Conservation (phyloP, 2,113 vertebrate genomes). For the Seriola quinqueradiata region DNA sequence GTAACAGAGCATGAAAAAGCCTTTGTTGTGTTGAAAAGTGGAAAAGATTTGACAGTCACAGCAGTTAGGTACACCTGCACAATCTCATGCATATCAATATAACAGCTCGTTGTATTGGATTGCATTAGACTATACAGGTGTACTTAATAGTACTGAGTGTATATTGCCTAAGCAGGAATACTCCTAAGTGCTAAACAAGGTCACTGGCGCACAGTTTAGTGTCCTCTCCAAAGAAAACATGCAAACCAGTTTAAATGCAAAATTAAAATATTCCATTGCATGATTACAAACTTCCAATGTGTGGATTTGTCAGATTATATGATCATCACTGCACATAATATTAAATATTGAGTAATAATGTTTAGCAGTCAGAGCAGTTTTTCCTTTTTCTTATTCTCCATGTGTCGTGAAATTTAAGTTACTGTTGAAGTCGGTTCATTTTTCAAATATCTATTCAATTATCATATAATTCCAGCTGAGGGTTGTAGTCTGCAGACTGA, state of each 20-base stretch:
- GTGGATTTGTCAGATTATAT: background rate
- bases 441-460: background rate
- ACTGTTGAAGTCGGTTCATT: background rate
- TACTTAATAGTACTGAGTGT: too few relatives aligned
- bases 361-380: background rate
- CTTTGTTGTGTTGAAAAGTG: slow-evolving; percentile 25
- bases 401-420: background rate
- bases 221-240: background rate
- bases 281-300: background rate
- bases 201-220: background rate
- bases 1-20: slow-evolving; percentile 16
- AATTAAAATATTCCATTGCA: background rate
- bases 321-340: background rate
- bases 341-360: background rate
- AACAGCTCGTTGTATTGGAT: background rate
- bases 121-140: too few relatives aligned
- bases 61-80: background rate
- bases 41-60: background rate
- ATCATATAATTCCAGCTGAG: background rate
- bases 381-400: background rate
- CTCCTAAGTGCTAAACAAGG: background rate
- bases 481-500: background rate
- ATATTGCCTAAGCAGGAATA: too few relatives aligned
- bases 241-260: background rate
- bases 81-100: background rate